These are phyloP conservation scores for Lethrus apterus DNA, from an alignment of 1,140 invertebrate genomes.

Conservation along the genomic window DNA sequence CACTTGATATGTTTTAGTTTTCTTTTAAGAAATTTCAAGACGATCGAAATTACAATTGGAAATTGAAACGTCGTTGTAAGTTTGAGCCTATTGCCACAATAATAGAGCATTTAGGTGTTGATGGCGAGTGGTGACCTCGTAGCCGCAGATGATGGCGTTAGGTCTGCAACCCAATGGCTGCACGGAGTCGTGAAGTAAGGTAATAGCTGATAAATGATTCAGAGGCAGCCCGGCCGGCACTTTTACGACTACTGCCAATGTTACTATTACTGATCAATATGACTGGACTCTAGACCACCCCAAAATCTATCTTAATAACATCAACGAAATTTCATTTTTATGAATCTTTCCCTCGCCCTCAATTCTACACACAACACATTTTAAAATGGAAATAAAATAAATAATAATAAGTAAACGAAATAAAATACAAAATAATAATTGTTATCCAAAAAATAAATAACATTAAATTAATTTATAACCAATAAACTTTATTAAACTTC, in stretches of 20 bases:
- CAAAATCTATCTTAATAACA: conserved; percentile 16
- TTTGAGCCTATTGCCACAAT: conserved; percentile 19
- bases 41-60: conserved; percentile 29
- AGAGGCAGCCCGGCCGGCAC: conserved; percentile 8
- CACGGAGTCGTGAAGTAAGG: conserved; percentile 16
- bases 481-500: too few relatives aligned
- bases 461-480: too few relatives aligned
- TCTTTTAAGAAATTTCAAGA: too few relatives aligned
- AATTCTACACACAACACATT: too few relatives aligned
- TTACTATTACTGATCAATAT: conserved; percentile 17
- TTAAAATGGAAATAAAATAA: too few relatives aligned
- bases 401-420: too few relatives aligned
- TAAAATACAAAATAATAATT: too few relatives aligned
- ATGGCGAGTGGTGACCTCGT: conserved; percentile 8
- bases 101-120: conserved; percentile 22
- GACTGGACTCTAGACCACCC: conserved; percentile 10
- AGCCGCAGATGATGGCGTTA: neutral
- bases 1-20: too few relatives aligned
- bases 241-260: conserved; percentile 17
- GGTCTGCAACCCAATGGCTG: conserved; percentile 4
- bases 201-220: conserved; percentile 22
- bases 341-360: too few relatives aligned
- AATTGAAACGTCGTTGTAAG: conserved; percentile 24
- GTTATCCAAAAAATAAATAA: too few relatives aligned
- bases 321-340: conserved; percentile 17